Base-by-base conservation (phyloP, 2,113 vertebrate genomes). In the Rhizomys pruinosus region DNA sequence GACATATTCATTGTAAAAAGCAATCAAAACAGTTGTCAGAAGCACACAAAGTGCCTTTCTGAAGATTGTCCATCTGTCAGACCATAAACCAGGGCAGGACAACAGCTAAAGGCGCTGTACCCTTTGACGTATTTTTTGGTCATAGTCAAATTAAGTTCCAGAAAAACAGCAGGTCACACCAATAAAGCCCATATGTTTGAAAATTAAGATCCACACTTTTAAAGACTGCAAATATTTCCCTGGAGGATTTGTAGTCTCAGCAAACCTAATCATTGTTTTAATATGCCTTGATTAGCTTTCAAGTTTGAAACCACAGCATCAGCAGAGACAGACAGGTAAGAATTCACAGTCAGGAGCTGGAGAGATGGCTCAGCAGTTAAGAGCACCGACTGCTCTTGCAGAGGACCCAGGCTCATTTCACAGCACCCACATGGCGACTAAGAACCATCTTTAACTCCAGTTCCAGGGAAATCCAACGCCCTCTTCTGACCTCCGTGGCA, bases 81-180 rank as follows among this genome's bases (percentile, higher is more conserved):
- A 57, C 68, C 59, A 96, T 61, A 91, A 88, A 78, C 44, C 5
- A 80, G 77, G 29, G 37, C 84, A 61, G 47, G 73, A 78, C 29
- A 86, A 89, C 89, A 74, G 80, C 37, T 57, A 79, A 82, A 89
- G 15, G 3, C 39, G 39, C 73, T 52, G 27, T 66, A 81, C 19
- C n/a, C n/a, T 39, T 27, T 2, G n/a, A 80, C 68, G 25, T 20
- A 44, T 6, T 61, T 88, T 66, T 3, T 52, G 12, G 37, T 85
- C 68, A 68, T 20, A 85, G 37, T n/a, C 34, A 79, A 90, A 92
- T 87, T 76, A 94, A 91, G 22, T 27, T 81, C 52, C 73, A 84
- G 89, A 87, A 3, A 42, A 66, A 69, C 16, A 66, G 2, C 32
- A 87, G 42, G 59, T 63, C 19, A 52, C 7, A 44, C 59, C 20